Percentiles rank a stretch among this genome's conserved stretches.
phyloP scores from a whole-genome alignment of 2,797 vertebrate genomes.

The Helarctos malayanus region DNA sequence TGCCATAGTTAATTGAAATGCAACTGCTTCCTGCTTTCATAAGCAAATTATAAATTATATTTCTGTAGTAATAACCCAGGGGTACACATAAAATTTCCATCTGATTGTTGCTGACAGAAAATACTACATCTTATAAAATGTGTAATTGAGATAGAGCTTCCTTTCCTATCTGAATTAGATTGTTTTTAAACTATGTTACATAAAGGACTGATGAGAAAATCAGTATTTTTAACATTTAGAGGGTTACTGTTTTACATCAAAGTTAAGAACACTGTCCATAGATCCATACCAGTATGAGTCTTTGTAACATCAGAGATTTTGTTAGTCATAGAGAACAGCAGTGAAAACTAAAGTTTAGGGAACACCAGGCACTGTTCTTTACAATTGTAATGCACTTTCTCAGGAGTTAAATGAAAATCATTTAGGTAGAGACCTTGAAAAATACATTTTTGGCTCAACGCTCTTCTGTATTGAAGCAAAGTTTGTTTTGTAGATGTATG shows the following conservation, averaged over 20 bases:
- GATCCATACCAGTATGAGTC: not conserved
- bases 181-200: constrained; percentile 25
- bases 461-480: not conserved
- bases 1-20: not conserved
- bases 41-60: constrained; percentile 1
- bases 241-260: not conserved
- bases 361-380: not conserved
- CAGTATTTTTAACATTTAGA: not conserved
- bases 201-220: not conserved
- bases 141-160: not conserved
- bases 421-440: not conserved
- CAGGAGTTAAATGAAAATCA: not conserved
- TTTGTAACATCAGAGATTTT: not conserved
- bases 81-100: not conserved
- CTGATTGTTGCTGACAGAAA: not conserved
- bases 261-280: constrained; percentile 3
- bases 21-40: constrained; percentile 28
- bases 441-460: not conserved
- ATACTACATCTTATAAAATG: not conserved
- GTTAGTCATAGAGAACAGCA: not conserved
- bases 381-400: not conserved
- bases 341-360: not conserved
- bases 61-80: constrained; percentile 19
- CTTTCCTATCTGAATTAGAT: constrained; percentile 31
- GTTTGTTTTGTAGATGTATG: not conserved